phyloP scores from a whole-genome alignment of 2,888 invertebrate genomes.

The Andrena dorsata region DNA sequence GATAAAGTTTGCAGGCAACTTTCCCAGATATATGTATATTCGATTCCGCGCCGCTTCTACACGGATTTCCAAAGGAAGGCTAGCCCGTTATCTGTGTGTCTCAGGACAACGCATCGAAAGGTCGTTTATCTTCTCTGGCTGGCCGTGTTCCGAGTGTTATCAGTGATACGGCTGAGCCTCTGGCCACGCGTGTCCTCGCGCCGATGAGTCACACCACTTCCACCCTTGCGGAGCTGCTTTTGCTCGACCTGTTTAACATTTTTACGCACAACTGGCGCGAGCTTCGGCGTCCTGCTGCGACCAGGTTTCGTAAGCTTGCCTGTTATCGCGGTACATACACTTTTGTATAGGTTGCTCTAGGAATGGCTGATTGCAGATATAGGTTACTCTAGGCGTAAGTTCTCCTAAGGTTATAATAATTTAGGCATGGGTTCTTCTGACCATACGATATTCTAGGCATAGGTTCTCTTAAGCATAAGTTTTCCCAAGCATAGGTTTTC shows the following conservation, averaged over 20 bases:
- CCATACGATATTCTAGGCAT: background rate
- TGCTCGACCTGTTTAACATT: slow-evolving; percentile 53
- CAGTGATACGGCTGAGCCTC: slow-evolving; percentile 51
- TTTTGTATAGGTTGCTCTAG: background rate
- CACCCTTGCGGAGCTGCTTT: slow-evolving; percentile 31
- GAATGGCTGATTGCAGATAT: background rate
- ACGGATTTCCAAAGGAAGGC: slow-evolving; percentile 42
- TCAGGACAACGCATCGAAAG: slow-evolving; percentile 51
- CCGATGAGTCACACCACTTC: slow-evolving; percentile 57
- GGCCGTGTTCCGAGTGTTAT: slow-evolving; percentile 45
- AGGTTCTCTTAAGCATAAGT: background rate
- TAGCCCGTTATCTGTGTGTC: slow-evolving; percentile 38
- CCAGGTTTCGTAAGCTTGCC: slow-evolving; percentile 13
- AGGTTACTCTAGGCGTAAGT: background rate
- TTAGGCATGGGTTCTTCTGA: background rate
- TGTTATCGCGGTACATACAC: too few relatives aligned
- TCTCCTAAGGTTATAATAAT: slow-evolving; percentile 1
- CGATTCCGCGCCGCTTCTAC: background rate
- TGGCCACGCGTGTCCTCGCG: slow-evolving; percentile 47
- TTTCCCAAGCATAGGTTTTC: background rate
- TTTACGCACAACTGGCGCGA: slow-evolving; percentile 19
- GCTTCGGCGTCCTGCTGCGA: slow-evolving; percentile 2
- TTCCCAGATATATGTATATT: background rate
- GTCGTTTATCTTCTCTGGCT: slow-evolving; percentile 52
- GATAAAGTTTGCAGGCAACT: background rate